Evolutionary conservation across 2,113 vertebrate species (phyloP).

Genomic region (Corvus cornix): DNA sequence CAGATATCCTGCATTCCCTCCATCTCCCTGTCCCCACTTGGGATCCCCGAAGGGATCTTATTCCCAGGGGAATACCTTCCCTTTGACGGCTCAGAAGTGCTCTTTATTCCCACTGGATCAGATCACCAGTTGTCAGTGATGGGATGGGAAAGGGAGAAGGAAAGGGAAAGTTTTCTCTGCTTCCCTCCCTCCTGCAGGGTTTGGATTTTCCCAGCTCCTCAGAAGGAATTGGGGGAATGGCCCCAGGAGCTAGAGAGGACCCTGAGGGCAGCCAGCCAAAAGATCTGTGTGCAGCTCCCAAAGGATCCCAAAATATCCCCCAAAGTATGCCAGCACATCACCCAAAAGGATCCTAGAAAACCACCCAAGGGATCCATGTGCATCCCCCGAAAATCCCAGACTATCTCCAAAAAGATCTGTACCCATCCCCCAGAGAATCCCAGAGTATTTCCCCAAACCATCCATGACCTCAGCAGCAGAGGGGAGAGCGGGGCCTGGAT

Average conservation of each 20-base stretch:
- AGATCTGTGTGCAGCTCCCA: too few species aligned
- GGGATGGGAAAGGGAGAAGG: not conserved
- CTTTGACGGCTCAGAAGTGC: not conserved
- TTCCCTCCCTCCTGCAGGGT: not conserved
- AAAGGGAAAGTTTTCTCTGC: not conserved
- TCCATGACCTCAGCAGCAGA: conserved; percentile 63
- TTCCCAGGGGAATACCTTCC: not conserved
- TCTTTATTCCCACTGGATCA: not conserved
- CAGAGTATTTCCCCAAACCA: too few species aligned
- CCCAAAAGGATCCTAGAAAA: not conserved
- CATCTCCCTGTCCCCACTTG: not conserved
- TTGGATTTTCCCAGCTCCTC: not conserved
- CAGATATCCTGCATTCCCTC: not conserved
- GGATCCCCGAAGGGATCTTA: not conserved
- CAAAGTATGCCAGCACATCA: not conserved
- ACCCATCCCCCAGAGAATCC: too few species aligned
- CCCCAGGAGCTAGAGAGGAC: not conserved
- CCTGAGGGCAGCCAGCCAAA: not conserved
- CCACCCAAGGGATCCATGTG: not conserved
- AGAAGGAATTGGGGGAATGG: not conserved
- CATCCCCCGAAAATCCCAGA: not conserved
- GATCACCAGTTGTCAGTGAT: not conserved
- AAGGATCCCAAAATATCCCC: not conserved
- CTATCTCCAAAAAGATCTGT: not conserved
- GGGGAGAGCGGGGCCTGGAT: conserved; percentile 58